Evolutionary conservation across 2,888 invertebrate species (phyloP).

Genomic region (Apeira syringaria): DNA sequence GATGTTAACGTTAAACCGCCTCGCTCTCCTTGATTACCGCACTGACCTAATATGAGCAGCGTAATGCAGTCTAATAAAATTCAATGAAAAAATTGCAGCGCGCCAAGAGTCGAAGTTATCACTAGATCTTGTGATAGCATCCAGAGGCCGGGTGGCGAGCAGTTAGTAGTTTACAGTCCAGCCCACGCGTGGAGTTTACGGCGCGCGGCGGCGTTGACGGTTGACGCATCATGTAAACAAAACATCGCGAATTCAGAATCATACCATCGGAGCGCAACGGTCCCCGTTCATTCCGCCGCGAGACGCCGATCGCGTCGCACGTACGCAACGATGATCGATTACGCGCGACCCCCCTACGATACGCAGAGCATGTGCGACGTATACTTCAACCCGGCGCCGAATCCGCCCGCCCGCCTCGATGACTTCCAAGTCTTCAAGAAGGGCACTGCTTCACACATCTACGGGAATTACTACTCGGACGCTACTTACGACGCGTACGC

Average conservation of each 20-base stretch:
- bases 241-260: conserved; percentile 55
- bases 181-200: conserved; percentile 19
- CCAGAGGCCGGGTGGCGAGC: conserved; percentile 13
- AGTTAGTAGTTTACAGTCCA: conserved; percentile 12
- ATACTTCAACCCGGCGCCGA: conserved; percentile 57
- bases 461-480: conserved; percentile 66
- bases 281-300: conserved; percentile 57
- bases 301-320: conserved; percentile 53
- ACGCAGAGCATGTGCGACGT: conserved; percentile 69
- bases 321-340: conserved; percentile 67
- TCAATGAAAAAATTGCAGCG: conserved; percentile 30
- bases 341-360: conserved; percentile 71
- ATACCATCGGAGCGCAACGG: conserved; percentile 41
- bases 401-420: conserved; percentile 72
- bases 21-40: conserved; percentile 28
- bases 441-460: conserved; percentile 62
- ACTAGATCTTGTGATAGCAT: conserved; percentile 13
- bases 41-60: conserved; percentile 24
- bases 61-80: conserved; percentile 31
- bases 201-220: neutral
- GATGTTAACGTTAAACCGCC: conserved; percentile 1
- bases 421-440: conserved; percentile 78
- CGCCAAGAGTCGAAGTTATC: conserved; percentile 14
- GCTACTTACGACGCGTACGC: conserved; percentile 61
- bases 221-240: conserved; percentile 61